A percentile compares a stretch with the other conserved stretches of the same genome.
These are phyloP conservation scores for Sebastes fasciatus DNA, from an alignment of 2,113 vertebrate genomes.

Conservation along the genomic window DNA sequence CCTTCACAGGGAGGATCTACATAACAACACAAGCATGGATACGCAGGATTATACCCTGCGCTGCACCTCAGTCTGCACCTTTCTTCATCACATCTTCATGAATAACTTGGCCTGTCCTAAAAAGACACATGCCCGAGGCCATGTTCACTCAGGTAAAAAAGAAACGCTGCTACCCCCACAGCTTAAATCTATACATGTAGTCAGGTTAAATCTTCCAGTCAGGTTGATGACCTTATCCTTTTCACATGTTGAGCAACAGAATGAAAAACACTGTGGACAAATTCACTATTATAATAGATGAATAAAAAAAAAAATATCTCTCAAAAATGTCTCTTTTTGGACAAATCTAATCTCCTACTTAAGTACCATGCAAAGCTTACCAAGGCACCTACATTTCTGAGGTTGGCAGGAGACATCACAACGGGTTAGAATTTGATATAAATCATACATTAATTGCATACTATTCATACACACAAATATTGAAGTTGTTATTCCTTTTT, in stretches of 20 bases:
- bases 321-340: too few species aligned
- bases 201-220: background rate
- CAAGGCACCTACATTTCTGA: background rate
- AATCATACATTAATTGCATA: background rate
- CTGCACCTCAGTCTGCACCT: conserved; percentile 52
- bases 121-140: conserved; percentile 51
- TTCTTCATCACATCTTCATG: conserved; percentile 61
- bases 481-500: background rate
- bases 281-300: background rate
- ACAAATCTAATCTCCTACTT: too few species aligned
- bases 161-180: conserved; percentile 27
- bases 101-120: conserved; percentile 68
- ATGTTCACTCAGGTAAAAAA: conserved; percentile 35
- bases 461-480: background rate
- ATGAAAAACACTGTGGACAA: background rate
- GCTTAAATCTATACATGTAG: conserved; percentile 18
- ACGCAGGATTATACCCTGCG: conserved; percentile 51
- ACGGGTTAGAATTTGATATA: background rate
- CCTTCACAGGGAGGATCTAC: conserved; percentile 57
- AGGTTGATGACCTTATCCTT: background rate
- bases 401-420: background rate
- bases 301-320: too few species aligned
- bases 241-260: background rate
- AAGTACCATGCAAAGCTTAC: too few species aligned
- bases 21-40: conserved; percentile 63